Evolutionary conservation across 53 echinoderm and acorn worm species (phyloP).

Genomic region (Paracentrotus lividus): DNA sequence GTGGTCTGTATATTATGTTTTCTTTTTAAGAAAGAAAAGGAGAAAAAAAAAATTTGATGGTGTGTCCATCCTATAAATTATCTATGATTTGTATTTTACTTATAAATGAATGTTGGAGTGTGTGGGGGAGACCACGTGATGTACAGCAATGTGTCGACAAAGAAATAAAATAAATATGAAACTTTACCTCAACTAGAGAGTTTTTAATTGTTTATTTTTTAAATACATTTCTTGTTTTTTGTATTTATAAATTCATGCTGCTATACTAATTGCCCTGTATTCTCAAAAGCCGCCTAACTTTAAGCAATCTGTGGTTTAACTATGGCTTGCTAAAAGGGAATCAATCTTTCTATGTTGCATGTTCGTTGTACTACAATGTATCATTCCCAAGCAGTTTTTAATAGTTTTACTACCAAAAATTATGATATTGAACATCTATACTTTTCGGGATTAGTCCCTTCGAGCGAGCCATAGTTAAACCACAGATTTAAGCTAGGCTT

Average conservation of each 20-base stretch:
- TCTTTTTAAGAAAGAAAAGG: neutral
- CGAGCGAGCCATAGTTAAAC: no score
- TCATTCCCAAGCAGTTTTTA: no score
- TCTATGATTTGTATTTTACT: constrained; percentile 21
- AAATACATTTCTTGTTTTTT: neutral
- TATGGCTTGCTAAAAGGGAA: no score
- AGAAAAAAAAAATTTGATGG: neutral
- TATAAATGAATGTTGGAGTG: neutral
- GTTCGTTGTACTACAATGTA: no score
- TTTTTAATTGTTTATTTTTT: neutral
- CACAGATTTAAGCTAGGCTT: no score
- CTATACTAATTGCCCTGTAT: no score
- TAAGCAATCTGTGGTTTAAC: no score
- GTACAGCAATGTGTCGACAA: constrained; percentile 22
- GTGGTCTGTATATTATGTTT: neutral
- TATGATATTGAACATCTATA: no score
- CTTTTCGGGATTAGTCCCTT: no score
- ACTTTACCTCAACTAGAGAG: neutral
- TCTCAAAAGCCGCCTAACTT: no score
- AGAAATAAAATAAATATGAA: constrained; percentile 36
- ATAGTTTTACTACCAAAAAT: no score
- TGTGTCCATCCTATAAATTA: constrained; percentile 2
- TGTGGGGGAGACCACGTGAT: neutral
- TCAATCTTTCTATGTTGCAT: no score
- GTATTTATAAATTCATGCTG: neutral